These are phyloP conservation scores for Protonemura montana DNA, from an alignment of 2,888 invertebrate species.

Conservation along the genomic window DNA sequence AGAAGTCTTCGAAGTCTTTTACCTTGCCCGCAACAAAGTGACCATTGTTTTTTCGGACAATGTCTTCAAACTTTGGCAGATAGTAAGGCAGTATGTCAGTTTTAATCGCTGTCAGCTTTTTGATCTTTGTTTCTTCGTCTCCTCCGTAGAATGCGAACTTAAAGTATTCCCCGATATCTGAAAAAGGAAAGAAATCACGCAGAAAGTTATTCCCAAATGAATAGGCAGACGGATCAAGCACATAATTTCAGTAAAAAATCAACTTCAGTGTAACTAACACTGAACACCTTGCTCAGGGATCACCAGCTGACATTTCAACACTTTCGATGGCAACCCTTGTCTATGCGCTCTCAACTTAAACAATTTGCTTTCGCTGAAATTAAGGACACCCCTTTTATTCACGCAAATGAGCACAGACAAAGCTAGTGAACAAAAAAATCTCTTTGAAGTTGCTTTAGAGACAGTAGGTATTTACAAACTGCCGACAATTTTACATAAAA, in stretches of 20 bases:
- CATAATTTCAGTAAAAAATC: too few species aligned
- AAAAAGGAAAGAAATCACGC: neutral
- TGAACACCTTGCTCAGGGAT: too few species aligned
- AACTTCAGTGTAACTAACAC: too few species aligned
- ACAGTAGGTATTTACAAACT: neutral
- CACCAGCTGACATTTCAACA: too few species aligned
- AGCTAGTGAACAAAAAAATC: neutral
- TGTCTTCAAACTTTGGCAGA: constrained; percentile 3
- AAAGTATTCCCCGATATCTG: constrained; percentile 32
- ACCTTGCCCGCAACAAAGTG: constrained; percentile 30
- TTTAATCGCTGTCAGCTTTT: constrained; percentile 1
- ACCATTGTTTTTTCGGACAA: neutral
- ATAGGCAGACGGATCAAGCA: too few species aligned
- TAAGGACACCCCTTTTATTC: neutral
- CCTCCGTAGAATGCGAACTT: constrained; percentile 8
- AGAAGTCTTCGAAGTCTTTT: too few species aligned
- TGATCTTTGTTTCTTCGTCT: constrained; percentile 20
- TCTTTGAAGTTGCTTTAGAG: neutral
- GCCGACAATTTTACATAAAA: too few species aligned
- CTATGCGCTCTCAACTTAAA: too few species aligned
- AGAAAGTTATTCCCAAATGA: neutral
- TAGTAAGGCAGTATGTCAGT: constrained; percentile 12
- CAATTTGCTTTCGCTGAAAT: neutral
- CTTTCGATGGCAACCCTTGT: too few species aligned
- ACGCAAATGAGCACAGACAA: neutral